Conservation (phyloP, 2,113 vertebrate genomes). For the Smithornis capensis region DNA sequence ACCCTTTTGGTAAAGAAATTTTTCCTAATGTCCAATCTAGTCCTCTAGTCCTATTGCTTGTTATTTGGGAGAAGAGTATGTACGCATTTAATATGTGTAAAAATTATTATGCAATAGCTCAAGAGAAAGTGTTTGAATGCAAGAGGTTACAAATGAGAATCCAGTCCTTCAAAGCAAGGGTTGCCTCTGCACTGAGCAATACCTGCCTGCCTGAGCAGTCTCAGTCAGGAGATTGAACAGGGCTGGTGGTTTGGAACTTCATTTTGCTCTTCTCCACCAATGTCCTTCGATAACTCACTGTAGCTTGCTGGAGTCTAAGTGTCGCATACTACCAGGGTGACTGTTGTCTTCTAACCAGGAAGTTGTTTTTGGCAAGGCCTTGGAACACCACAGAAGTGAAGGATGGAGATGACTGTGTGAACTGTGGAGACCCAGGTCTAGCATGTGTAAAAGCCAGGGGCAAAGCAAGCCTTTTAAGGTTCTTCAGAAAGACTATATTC, state of each 20-base stretch:
- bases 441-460: not conserved
- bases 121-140: not conserved
- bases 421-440: not conserved
- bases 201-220: not conserved
- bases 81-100: not conserved
- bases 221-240: not conserved
- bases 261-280: not conserved
- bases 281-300: not conserved
- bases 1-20: not conserved
- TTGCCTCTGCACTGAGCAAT: not conserved
- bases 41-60: not conserved
- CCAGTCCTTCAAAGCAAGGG: not conserved
- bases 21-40: not conserved
- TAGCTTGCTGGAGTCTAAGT: not conserved
- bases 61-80: not conserved
- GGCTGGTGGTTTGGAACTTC: not conserved
- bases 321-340: not conserved
- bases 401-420: not conserved
- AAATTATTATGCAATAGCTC: not conserved
- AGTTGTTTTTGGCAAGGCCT: not conserved
- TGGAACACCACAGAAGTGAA: not conserved
- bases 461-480: accelerated
- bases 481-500: not conserved
- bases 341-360: not conserved
- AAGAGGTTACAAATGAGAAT: not conserved